Conservation (phyloP, 2,888 invertebrate species). For the Sthenelais limicola region DNA sequence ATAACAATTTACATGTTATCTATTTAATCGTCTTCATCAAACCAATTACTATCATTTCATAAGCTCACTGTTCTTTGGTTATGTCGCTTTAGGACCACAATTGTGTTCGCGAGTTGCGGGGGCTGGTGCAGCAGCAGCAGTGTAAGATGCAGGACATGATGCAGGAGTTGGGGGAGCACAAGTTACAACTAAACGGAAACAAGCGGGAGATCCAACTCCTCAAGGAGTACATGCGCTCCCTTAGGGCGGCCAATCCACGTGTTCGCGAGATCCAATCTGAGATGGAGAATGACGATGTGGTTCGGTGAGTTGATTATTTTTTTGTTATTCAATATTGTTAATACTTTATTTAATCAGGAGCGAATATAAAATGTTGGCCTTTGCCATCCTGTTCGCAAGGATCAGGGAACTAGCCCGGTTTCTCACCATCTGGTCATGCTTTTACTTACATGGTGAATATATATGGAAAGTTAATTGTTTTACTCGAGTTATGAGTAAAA, state of each 20-base stretch:
- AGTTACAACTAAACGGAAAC: conserved; percentile 89
- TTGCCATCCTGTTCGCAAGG: too few species aligned
- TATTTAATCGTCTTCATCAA: too few species aligned
- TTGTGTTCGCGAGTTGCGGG: conserved; percentile 89
- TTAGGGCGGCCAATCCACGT: conserved; percentile 91
- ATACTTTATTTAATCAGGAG: neutral
- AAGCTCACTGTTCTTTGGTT: too few species aligned
- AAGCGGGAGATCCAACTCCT: conserved; percentile 89
- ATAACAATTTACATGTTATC: too few species aligned
- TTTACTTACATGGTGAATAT: too few species aligned
- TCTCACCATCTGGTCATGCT: too few species aligned
- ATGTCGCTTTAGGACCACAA: conserved; percentile 83
- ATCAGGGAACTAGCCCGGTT: too few species aligned
- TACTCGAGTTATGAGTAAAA: too few species aligned
- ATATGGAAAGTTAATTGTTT: too few species aligned
- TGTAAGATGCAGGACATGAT: conserved; percentile 89
- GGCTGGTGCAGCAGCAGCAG: conserved; percentile 88
- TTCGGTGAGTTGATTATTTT: conserved; percentile 74
- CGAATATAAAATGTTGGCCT: too few species aligned
- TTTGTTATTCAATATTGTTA: neutral
- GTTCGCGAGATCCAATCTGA: conserved; percentile 94
- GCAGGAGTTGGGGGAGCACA: conserved; percentile 87
- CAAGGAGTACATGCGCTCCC: conserved; percentile 94
- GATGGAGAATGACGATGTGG: conserved; percentile 94
- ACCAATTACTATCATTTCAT: too few species aligned